These are phyloP conservation scores for Corvus hawaiiensis DNA, from an alignment of 2,113 vertebrate species.

Conservation along the genomic window DNA sequence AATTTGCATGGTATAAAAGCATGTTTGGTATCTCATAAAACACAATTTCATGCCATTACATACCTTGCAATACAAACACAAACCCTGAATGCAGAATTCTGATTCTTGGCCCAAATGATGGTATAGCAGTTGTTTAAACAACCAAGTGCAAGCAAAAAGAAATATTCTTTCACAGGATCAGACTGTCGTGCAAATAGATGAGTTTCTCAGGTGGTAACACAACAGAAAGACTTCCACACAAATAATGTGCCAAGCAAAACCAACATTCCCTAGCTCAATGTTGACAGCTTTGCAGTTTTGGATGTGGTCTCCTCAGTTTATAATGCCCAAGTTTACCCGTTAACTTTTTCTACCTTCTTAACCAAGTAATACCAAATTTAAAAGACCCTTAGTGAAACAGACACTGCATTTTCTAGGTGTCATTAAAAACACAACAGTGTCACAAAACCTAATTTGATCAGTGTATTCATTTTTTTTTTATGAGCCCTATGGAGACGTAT, in stretches of 20 bases:
- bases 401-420: background rate
- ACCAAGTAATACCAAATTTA: background rate
- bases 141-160: background rate
- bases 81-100: background rate
- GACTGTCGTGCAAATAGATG: background rate
- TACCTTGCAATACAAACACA: slow-evolving; percentile 7
- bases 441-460: background rate
- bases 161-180: background rate
- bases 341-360: background rate
- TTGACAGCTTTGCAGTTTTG: background rate
- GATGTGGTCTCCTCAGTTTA: background rate
- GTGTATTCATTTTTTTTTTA: background rate
- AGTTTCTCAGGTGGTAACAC: background rate
- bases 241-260: background rate
- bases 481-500: background rate
- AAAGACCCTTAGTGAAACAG: background rate
- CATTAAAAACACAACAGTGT: background rate
- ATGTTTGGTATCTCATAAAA: background rate
- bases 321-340: background rate
- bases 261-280: fast-evolving
- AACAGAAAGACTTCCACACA: background rate
- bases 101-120: background rate
- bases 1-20: background rate
- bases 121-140: background rate
- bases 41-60: background rate